These are phyloP conservation scores for Sapajus apella DNA, from an alignment of 2,113 vertebrate genomes.

Conservation along the genomic window DNA sequence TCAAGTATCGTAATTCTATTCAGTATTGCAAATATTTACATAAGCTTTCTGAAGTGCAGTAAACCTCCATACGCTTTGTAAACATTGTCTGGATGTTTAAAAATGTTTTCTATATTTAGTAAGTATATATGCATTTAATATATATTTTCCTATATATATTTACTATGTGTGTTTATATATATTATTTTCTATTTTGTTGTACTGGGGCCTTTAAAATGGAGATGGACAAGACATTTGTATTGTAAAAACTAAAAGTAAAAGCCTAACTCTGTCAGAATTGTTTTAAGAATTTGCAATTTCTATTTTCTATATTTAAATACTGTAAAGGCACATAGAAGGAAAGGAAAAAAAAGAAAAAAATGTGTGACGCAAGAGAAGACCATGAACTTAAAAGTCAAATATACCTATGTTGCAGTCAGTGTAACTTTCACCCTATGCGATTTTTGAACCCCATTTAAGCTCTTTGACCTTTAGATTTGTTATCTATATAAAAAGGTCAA, in stretches of 20 bases:
- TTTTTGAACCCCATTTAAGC: background rate
- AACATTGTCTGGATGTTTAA: background rate
- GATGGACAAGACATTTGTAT: background rate
- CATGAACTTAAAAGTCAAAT: background rate
- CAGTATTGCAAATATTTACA: background rate
- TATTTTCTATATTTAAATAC: background rate
- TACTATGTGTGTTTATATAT: background rate
- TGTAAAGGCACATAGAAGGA: background rate
- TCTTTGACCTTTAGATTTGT: slow-evolving; percentile 33
- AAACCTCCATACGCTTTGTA: background rate
- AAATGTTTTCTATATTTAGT: no score
- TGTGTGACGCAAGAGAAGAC: background rate
- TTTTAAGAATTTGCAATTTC: background rate
- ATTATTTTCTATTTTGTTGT: background rate
- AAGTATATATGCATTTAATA: background rate
- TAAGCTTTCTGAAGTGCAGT: background rate
- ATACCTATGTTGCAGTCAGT: background rate
- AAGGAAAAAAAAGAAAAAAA: background rate
- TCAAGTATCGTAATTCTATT: background rate
- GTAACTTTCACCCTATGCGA: background rate
- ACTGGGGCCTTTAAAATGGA: background rate
- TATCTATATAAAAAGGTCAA: slow-evolving; percentile 18
- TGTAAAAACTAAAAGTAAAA: slow-evolving; percentile 9
- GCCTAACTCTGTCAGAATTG: background rate
- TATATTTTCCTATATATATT: background rate